Conservation (phyloP, 2,113 vertebrate genomes). For the Onychostruthus taczanowskii region DNA sequence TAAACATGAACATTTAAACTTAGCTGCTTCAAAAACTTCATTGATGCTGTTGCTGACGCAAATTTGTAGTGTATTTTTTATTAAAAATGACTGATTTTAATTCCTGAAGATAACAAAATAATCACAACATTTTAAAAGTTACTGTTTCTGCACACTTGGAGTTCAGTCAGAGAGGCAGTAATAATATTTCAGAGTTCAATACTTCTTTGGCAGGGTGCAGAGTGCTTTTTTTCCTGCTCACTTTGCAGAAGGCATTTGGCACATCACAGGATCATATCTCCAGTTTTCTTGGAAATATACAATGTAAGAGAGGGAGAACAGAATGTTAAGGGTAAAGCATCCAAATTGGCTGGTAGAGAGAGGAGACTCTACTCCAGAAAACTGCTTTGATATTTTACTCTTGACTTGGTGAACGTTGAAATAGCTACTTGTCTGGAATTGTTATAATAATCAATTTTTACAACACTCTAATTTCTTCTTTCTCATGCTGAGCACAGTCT, state of each 20-base stretch:
- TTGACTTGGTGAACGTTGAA: conserved; percentile 19
- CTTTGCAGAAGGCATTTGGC: background rate
- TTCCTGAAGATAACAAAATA: background rate
- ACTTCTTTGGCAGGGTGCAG: background rate
- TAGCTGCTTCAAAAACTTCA: background rate
- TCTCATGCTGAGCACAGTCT: background rate
- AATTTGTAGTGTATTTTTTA: background rate
- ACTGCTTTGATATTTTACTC: background rate
- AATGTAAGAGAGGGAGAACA: background rate
- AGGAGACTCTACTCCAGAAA: background rate
- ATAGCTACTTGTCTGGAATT: conserved; percentile 22
- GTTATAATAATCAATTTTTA: background rate
- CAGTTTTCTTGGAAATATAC: background rate
- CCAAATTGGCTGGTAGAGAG: background rate
- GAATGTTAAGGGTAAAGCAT: background rate
- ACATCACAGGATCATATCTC: background rate
- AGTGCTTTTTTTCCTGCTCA: background rate
- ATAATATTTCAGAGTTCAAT: background rate
- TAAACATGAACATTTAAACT: background rate
- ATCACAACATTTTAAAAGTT: background rate
- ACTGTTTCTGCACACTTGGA: background rate
- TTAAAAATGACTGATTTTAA: background rate
- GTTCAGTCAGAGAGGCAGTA: background rate
- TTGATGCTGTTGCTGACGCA: background rate
- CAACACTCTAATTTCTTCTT: background rate